Percentiles rank a stretch among this genome's conserved stretches.
These are phyloP conservation scores for Stictocephala bisonia DNA, from an alignment of 2,888 invertebrate genomes.

Conservation along the genomic window DNA sequence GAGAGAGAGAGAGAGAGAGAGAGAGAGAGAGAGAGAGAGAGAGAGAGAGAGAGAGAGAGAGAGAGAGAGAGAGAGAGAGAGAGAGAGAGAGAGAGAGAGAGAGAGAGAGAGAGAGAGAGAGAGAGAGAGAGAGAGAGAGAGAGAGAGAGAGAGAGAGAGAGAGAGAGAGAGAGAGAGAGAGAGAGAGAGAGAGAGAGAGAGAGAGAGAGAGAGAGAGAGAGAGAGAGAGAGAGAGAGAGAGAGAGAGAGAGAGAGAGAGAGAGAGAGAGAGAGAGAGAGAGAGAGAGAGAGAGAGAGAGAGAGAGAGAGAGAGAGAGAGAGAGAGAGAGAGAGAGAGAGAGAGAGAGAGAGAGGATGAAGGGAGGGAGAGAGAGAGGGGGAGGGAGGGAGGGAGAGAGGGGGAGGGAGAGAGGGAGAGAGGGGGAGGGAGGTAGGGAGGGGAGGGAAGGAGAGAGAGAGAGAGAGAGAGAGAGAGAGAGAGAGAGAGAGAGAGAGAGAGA, in stretches of 20 bases:
- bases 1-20: too few species aligned
- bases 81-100: too few species aligned
- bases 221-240: conserved; percentile 19
- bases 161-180: not conserved
- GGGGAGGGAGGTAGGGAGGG: too few species aligned
- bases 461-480: not conserved
- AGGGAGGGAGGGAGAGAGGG: too few species aligned
- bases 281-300: conserved; percentile 15
- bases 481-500: conserved; percentile 8
- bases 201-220: conserved; percentile 19
- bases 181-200: conserved; percentile 21
- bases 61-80: too few species aligned
- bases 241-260: conserved; percentile 19
- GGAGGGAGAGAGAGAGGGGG: conserved; percentile 7
- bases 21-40: too few species aligned
- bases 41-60: too few species aligned
- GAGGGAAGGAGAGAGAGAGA: conserved; percentile 11
- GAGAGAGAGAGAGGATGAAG: conserved; percentile 21
- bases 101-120: too few species aligned
- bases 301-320: conserved; percentile 19
- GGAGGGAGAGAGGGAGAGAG: too few species aligned
- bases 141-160: too few species aligned
- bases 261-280: conserved; percentile 19
- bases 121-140: too few species aligned
- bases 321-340: conserved; percentile 7